Conservation (phyloP, 1,140 invertebrate genomes). For the Hermetia illucens region DNA sequence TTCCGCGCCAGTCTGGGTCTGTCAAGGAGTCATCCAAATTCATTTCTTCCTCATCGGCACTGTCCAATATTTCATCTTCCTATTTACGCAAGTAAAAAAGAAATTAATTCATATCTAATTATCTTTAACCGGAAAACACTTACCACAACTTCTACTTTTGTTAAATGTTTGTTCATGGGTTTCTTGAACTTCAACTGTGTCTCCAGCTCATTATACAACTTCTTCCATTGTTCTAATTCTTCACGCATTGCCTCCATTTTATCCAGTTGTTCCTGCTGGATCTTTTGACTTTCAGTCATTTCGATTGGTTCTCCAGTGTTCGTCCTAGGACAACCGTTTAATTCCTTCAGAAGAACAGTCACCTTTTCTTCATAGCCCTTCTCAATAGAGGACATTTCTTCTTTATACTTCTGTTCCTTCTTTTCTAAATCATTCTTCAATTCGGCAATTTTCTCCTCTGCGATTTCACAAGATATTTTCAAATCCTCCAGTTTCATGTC, state of each 20-base stretch:
- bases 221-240: slow-evolving; percentile 24
- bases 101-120: slow-evolving; percentile 5
- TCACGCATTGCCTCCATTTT: slow-evolving; percentile 25
- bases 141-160: slow-evolving; percentile 4
- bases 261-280: slow-evolving; percentile 32
- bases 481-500: slow-evolving; percentile 12
- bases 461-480: slow-evolving; percentile 9
- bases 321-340: slow-evolving; percentile 12
- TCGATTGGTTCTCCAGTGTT: slow-evolving; percentile 9
- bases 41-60: slow-evolving; percentile 16
- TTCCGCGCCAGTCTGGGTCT: slow-evolving; percentile 55
- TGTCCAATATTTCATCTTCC: background rate
- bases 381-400: slow-evolving; percentile 21
- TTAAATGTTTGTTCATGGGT: background rate
- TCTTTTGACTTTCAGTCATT: slow-evolving; percentile 11
- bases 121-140: slow-evolving; percentile 2
- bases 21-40: slow-evolving; percentile 35
- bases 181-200: slow-evolving; percentile 16
- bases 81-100: background rate
- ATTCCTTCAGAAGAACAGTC: slow-evolving; percentile 20
- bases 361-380: slow-evolving; percentile 36
- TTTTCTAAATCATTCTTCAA: slow-evolving; percentile 10
- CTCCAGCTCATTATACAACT: slow-evolving; percentile 20
- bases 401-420: slow-evolving; percentile 14
- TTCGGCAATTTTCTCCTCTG: slow-evolving; percentile 9